Evolutionary conservation across 2,113 vertebrate genomes (phyloP), one percentile per base, ranked within the genome.

Genomic region (Psilopsiagon aurifrons): DNA sequence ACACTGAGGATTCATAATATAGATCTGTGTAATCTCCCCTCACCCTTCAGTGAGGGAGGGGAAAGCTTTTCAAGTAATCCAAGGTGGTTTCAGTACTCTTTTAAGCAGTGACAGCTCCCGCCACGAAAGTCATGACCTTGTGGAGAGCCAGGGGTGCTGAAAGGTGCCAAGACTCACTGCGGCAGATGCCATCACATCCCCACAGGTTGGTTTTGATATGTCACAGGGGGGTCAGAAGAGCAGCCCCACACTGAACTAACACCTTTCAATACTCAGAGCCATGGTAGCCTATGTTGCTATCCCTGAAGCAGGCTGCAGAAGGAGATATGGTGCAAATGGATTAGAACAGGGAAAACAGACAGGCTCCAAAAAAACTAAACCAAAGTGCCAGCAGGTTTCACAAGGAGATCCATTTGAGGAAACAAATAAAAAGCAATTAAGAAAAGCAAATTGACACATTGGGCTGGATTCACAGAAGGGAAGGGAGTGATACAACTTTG

Each of bases 401-500:
- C 83, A 95, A 91, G 51, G 29, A 86, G 28, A 89, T 60, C 4
- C 10, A 35, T 83, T 44, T 70, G 91, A 68, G 31, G 93, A 97
- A 93, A 82, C 87, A 97, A 98, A 95, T 80, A 95, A 93, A 97
- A 97, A 96, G 92, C 82, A 97, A 97, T 97, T 96, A 97, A 96
- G 91, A 87, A 92, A 95, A 97, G 90, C 79, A 98, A 97, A 97
- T 94, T 97, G 93, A 94, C 92, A 83, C 64, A 94, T 91, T 94
- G 55, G 54, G 55, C 84, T 93, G 91, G 88, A 94, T 83, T 96
- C 80, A 93, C 81, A 92, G 75, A 95, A 91, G 86, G 96, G 85
- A 94, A 91, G 76, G 92, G 87, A 92, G 74, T 70, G 92, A 74
- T 80, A 89, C 92, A 97, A 89, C 93, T 95, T 94, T 73, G 76